phyloP scores from a whole-genome alignment of 2,113 vertebrate genomes.

The Pleuronectes platessa region DNA sequence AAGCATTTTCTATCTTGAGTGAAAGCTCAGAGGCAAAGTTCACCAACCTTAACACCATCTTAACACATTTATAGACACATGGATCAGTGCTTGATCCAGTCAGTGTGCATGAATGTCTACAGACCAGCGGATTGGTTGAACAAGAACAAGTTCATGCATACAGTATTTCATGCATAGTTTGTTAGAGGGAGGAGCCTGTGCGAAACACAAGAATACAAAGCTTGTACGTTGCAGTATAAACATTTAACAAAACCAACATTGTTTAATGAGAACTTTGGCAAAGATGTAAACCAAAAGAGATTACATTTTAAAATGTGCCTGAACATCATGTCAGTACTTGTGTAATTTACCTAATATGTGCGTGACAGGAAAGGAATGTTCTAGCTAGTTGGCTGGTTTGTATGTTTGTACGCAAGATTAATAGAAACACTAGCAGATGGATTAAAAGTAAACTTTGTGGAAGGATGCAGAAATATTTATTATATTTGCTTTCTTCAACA shows the following conservation, averaged over 20 bases:
- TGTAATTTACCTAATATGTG: background rate
- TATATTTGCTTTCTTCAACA: no score
- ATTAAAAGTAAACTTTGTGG: no score
- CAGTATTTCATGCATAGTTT: conserved; percentile 8
- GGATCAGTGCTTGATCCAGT: background rate
- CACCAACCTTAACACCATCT: no score
- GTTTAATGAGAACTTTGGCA: background rate
- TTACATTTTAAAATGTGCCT: background rate
- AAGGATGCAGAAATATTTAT: background rate
- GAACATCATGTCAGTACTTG: background rate
- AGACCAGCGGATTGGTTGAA: background rate
- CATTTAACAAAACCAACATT: background rate
- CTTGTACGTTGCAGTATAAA: background rate
- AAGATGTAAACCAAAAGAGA: background rate
- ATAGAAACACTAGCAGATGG: no score
- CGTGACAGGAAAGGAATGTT: background rate
- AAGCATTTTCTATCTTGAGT: background rate
- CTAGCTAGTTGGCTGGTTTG: background rate
- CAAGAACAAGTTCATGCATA: conserved; percentile 6
- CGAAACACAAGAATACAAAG: background rate
- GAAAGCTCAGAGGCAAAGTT: no score
- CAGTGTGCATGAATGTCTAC: background rate
- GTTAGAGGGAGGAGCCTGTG: background rate
- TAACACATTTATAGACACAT: no score
- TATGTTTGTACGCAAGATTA: no score